Evolutionary conservation across 53 echinoderm and acorn worm genomes (phyloP).

Genomic region (Mesocentrotus franciscanus): DNA sequence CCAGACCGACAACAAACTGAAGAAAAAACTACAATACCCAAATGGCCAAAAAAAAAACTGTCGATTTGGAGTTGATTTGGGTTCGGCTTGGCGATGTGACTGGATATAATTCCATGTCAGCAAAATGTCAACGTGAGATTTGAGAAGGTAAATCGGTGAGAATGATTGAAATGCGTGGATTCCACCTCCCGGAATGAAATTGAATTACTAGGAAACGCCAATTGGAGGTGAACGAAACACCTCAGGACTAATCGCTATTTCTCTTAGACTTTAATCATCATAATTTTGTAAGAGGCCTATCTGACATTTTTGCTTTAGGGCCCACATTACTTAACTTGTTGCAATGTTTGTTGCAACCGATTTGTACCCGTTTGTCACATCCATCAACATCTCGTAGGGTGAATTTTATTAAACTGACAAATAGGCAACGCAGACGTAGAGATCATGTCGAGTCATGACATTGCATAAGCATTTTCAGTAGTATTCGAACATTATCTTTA

Average conservation of each 20-base stretch:
- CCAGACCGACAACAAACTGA: too few species aligned
- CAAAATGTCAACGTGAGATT: background rate
- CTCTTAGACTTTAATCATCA: background rate
- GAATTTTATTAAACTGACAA: background rate
- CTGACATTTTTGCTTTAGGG: background rate
- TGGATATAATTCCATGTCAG: too few species aligned
- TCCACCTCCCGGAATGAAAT: background rate
- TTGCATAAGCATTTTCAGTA: too few species aligned
- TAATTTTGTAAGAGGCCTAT: background rate
- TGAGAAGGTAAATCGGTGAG: background rate
- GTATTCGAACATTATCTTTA: too few species aligned
- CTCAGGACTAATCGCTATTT: background rate
- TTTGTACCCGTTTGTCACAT: background rate
- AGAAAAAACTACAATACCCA: too few species aligned
- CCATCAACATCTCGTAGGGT: background rate
- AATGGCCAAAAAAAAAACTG: too few species aligned
- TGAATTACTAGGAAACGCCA: background rate
- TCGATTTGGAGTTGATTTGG: too few species aligned
- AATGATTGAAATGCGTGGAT: background rate
- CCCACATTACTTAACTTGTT: background rate
- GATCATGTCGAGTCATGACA: too few species aligned
- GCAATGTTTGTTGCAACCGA: too few species aligned
- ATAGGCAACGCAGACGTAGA: background rate
- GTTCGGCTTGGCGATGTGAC: too few species aligned
- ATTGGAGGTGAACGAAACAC: background rate